These are phyloP conservation scores for Trichoplusia ni DNA, from an alignment of 1,140 invertebrate species.

Conservation along the genomic window DNA sequence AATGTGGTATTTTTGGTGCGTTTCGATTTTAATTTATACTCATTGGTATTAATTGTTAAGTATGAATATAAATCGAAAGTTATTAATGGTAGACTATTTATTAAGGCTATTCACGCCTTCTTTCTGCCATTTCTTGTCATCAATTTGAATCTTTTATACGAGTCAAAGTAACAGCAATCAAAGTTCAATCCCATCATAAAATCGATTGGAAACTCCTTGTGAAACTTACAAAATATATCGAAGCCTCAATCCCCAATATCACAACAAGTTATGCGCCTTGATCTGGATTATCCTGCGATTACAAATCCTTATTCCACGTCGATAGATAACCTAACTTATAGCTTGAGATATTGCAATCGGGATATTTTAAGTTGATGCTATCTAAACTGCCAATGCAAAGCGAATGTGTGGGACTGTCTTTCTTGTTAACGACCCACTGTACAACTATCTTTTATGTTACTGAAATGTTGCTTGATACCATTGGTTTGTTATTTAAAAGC, in stretches of 20 bases:
- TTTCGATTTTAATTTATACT: conserved; percentile 28
- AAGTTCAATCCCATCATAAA: too few relatives aligned
- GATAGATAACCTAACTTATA: conserved; percentile 46
- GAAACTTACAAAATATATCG: conserved; percentile 10
- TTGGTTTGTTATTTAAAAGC: conserved; percentile 27
- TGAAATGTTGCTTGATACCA: conserved; percentile 29
- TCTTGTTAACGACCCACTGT: conserved; percentile 58
- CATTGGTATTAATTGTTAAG: conserved; percentile 12
- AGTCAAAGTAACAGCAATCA: too few relatives aligned
- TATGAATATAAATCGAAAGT: too few relatives aligned
- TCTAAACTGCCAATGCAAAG: conserved; percentile 67
- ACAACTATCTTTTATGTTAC: conserved; percentile 43
- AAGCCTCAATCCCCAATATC: conserved; percentile 28
- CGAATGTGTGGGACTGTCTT: conserved; percentile 63
- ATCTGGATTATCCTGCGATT: conserved; percentile 61
- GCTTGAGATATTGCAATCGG: conserved; percentile 55
- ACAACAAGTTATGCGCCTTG: conserved; percentile 53
- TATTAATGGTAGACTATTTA: too few relatives aligned
- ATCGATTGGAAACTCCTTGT: too few relatives aligned
- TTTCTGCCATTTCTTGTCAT: too few relatives aligned
- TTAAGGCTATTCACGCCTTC: too few relatives aligned
- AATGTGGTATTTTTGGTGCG: conserved; percentile 54
- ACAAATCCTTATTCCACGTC: conserved; percentile 48
- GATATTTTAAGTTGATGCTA: conserved; percentile 68
- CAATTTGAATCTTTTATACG: too few relatives aligned